Evolutionary conservation across 2,888 invertebrate species (phyloP).

Genomic region (Archaeoteleia sp.): DNA sequence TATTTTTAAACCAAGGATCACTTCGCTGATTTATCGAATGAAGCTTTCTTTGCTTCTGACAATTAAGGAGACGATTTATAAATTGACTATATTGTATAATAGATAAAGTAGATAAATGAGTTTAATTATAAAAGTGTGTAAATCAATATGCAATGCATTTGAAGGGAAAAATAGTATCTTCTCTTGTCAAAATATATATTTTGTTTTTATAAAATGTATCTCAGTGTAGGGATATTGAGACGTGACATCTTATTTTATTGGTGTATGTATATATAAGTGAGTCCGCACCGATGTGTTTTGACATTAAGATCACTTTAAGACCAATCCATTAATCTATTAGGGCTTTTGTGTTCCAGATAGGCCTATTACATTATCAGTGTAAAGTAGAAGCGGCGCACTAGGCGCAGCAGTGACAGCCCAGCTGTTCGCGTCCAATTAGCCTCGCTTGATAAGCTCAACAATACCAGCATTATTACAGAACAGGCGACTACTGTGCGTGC

Average conservation of each 20-base stretch:
- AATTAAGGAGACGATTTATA: no score
- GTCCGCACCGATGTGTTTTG: conserved; percentile 62
- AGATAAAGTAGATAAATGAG: no score
- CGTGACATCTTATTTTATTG: conserved; percentile 20
- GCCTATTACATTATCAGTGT: conserved; percentile 72
- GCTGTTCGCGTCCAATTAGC: conserved; percentile 74
- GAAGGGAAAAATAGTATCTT: no score
- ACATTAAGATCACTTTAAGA: conserved; percentile 66
- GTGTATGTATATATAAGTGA: background rate
- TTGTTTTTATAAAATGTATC: no score
- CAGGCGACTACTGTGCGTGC: conserved; percentile 64
- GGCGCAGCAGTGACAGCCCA: conserved; percentile 64
- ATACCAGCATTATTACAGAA: conserved; percentile 72
- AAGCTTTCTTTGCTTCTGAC: no score
- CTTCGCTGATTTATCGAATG: no score
- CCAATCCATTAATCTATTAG: conserved; percentile 70
- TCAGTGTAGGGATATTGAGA: no score
- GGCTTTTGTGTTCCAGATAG: conserved; percentile 71
- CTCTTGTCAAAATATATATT: no score
- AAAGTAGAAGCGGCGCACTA: conserved; percentile 64
- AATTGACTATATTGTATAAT: no score
- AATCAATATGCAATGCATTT: no score
- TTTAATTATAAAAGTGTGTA: no score
- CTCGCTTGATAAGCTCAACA: conserved; percentile 74
- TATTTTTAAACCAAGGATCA: no score